Percentiles rank a stretch among this genome's conserved stretches.
Conservation (phyloP, 2,113 vertebrate species). For the Saimiri boliviensis region DNA sequence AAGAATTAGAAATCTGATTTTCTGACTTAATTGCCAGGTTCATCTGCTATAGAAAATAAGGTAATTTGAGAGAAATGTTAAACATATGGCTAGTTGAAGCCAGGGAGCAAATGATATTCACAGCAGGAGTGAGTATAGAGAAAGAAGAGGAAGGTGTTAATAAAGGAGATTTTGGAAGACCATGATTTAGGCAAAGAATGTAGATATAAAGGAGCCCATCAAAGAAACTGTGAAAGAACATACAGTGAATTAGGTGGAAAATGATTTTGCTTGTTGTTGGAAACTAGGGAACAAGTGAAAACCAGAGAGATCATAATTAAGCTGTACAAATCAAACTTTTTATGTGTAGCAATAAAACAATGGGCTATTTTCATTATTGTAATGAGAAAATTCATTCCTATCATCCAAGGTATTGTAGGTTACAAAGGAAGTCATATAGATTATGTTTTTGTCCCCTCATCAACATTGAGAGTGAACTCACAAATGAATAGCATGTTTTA, state of each 20-base stretch:
- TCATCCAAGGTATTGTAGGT: not conserved
- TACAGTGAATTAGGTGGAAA: not conserved
- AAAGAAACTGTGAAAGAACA: not conserved
- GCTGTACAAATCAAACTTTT: not conserved
- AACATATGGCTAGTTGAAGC: not conserved
- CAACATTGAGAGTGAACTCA: not conserved
- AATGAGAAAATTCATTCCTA: slow-evolving; percentile 3
- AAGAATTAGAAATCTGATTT: slow-evolving; percentile 24
- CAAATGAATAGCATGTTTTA: not conserved
- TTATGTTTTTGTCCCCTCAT: not conserved
- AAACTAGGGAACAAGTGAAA: slow-evolving; percentile 29
- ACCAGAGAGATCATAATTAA: not conserved
- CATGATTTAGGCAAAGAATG: not conserved
- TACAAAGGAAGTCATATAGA: not conserved
- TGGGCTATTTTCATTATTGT: not conserved
- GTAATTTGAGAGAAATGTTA: not conserved
- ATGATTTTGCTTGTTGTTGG: not conserved
- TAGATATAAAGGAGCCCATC: not conserved
- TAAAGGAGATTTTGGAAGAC: not conserved
- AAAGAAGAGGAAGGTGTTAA: not conserved
- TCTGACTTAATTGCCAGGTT: slow-evolving; percentile 17
- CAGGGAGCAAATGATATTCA: not conserved
- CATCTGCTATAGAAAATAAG: not conserved
- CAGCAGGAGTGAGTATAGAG: not conserved
- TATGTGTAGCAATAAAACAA: not conserved